A percentile compares a stretch with the other conserved stretches of the same genome.
These are phyloP conservation scores for Macrotrachela quadricornifera DNA, from an alignment of 1,140 invertebrate species.

Conservation along the genomic window DNA sequence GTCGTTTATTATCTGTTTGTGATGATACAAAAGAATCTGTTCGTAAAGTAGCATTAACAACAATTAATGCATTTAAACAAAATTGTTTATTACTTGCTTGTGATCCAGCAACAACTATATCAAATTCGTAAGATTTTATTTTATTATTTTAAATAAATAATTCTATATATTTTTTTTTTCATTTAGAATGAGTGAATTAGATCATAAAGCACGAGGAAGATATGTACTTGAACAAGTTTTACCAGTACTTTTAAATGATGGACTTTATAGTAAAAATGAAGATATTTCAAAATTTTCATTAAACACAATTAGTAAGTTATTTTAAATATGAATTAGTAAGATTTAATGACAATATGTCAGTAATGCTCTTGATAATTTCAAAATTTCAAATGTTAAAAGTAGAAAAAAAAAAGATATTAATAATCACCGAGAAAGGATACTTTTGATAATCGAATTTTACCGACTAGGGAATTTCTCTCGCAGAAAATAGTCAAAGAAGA, in stretches of 20 bases:
- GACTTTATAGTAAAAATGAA: not conserved
- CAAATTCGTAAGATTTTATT: constrained; percentile 9
- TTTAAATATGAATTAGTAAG: not conserved
- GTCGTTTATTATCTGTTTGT: not conserved
- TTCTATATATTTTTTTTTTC: not conserved
- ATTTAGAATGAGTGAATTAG: not conserved
- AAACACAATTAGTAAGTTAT: not conserved
- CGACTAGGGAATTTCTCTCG: too few species aligned
- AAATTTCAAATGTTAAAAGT: too few species aligned
- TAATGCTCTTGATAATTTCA: too few species aligned
- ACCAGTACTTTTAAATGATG: constrained; percentile 8
- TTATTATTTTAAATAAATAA: not conserved
- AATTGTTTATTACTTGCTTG: too few species aligned
- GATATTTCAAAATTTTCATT: not conserved
- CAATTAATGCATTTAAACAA: not conserved
- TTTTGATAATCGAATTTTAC: too few species aligned
- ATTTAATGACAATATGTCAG: too few species aligned
- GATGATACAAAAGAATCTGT: constrained; percentile 36
- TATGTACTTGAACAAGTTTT: constrained; percentile 15
- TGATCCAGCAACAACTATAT: not conserved
- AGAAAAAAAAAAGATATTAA: too few species aligned
- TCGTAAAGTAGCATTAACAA: constrained; percentile 47
- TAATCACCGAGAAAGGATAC: too few species aligned
- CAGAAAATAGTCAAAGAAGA: too few species aligned
- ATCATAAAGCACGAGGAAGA: too few species aligned